phyloP scores from a whole-genome alignment of 2,888 invertebrate genomes.

The Papilio gigon region DNA sequence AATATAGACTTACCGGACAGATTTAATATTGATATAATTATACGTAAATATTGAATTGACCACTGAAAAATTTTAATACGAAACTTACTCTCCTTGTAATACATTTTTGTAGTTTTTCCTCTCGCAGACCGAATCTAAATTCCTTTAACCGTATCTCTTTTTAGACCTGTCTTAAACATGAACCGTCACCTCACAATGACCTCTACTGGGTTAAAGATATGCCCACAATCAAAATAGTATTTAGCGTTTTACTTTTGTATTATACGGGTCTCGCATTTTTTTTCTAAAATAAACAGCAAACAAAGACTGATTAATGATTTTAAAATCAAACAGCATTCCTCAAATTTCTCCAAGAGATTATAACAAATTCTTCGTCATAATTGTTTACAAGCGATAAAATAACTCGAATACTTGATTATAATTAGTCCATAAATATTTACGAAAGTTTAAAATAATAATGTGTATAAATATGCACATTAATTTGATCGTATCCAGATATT shows the following conservation, averaged over 20 bases:
- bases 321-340: conserved; percentile 8
- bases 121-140: background rate
- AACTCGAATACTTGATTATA: background rate
- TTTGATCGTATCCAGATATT: no score
- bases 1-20: background rate
- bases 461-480: background rate
- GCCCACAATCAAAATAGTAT: background rate
- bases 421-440: conserved; percentile 1
- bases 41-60: background rate
- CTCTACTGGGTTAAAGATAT: background rate
- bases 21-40: background rate
- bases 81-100: background rate
- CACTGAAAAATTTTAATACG: no score
- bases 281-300: background rate
- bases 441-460: background rate
- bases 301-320: conserved; percentile 1
- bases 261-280: background rate
- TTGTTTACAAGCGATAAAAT: conserved; percentile 2
- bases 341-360: conserved; percentile 12
- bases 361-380: background rate
- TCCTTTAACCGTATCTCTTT: background rate
- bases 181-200: background rate
- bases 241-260: background rate
- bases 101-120: background rate
- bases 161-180: background rate